Conservation (phyloP, 2,888 invertebrate genomes). For the Campopleginae sp. region DNA sequence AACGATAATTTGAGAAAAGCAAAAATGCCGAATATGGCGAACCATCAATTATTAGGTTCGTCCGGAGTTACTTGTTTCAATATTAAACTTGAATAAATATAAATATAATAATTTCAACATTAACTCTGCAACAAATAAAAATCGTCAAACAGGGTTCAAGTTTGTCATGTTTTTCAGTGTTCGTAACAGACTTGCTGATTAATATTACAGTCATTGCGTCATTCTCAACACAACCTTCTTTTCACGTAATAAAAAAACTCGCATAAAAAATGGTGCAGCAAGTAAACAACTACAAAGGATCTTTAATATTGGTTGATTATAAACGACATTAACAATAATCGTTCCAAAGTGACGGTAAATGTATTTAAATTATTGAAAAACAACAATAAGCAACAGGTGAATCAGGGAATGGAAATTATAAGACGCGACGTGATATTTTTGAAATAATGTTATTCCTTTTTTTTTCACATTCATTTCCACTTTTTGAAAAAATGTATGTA, state of each 20-base stretch:
- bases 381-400: background rate
- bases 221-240: background rate
- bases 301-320: background rate
- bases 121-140: conserved; percentile 40
- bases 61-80: conserved; percentile 59
- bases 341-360: background rate
- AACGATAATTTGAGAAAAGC: background rate
- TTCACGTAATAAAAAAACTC: background rate
- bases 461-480: background rate
- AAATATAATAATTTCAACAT: conserved; percentile 31
- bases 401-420: background rate
- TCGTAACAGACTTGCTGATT: conserved; percentile 15
- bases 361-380: background rate
- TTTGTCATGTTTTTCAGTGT: conserved; percentile 48
- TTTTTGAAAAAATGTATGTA: background rate
- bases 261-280: background rate
- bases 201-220: background rate
- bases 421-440: background rate
- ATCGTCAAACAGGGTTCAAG: conserved; percentile 65
- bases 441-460: background rate
- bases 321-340: background rate
- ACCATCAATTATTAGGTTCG: conserved; percentile 48
- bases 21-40: conserved; percentile 37
- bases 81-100: conserved; percentile 17
- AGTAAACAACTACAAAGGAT: background rate